A percentile compares a stretch with the other conserved stretches of the same genome.
Conservation (phyloP, 92 coral and sea anemone species). For the Isaurus tuberculatus region DNA sequence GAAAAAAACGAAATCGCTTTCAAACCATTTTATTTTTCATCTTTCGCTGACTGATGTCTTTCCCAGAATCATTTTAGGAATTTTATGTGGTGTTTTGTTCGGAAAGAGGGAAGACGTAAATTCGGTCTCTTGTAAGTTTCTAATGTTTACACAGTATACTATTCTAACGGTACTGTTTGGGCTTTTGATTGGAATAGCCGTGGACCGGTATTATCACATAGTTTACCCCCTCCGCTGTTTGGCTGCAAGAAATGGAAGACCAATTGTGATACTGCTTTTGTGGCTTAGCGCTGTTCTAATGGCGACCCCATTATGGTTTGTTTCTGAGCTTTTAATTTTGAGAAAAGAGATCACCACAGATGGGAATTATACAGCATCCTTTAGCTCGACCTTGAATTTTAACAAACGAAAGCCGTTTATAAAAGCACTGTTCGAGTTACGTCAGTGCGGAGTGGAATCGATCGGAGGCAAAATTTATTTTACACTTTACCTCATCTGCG, state of each 20-base stretch:
- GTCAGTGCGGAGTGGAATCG: constrained; percentile 20
- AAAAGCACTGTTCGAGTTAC: background rate
- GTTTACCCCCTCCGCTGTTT: constrained; percentile 30
- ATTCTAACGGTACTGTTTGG: constrained; percentile 15
- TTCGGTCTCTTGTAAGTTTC: background rate
- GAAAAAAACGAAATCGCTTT: constrained; percentile 16
- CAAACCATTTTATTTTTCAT: constrained; percentile 28
- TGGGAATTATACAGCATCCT: background rate
- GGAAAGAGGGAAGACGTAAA: background rate
- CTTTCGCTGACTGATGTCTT: constrained; percentile 19
- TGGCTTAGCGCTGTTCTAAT: constrained; percentile 15
- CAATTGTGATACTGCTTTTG: background rate
- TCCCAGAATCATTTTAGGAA: background rate
- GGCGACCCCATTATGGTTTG: constrained; percentile 6
- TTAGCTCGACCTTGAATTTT: background rate
- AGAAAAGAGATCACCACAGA: background rate
- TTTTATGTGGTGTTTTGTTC: background rate
- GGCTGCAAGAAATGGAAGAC: constrained; percentile 12
- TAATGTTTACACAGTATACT: constrained; percentile 21
- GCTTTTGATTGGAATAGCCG: constrained; percentile 22
- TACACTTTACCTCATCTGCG: constrained; percentile 13
- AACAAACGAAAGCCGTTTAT: background rate
- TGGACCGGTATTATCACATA: constrained; percentile 31
- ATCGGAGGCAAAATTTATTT: background rate
- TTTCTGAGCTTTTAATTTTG: background rate